Evolutionary conservation across 2,888 invertebrate genomes (phyloP), one percentile per base, ranked within the genome.

Genomic region (Boloria euphrosyne): DNA sequence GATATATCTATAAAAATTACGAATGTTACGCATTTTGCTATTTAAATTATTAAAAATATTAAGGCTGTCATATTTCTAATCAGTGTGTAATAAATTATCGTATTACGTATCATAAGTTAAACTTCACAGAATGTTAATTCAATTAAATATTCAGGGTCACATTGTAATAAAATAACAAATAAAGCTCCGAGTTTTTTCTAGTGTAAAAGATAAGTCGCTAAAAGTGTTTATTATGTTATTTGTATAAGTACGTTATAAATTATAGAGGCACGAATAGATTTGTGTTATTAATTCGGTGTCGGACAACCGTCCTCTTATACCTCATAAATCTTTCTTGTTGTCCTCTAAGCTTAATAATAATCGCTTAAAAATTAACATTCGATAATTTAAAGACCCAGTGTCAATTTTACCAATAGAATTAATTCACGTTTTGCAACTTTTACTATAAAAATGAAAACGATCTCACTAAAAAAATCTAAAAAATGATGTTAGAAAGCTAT

Each of bases 201-300:
- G 14, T 14, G 51, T 7, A 58, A 64, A 64, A 46, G 58, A 58
- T 2, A 6, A 52, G 18, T 49, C 49, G 52, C 17, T 31, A 46
- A 57, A 57, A 46, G 51, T 57, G 62, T 62, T 66, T 55, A 31
- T 55, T 62, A 51, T 14, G 54, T 66, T 65, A 55, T 61, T 63
- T 53, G 54, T 50, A 63, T 58, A 62, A 63, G 49, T 43, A 57
- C 4, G 27, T 64, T 51, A 72, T 71, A 74, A 80, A 79, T 77
- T 78, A 75, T 75, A 68, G 59, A 69, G 72, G 72, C 74, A 75
- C 76, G 78, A 80, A 83, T 80, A 80, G 74, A 76, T 72, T 76
- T 77, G 74, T 80, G 80, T 83, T 82, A 85, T 84, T 84, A 85
- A 86, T 86, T 85, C 78, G 79, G 71, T 62, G 55, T 67, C 67